Evolutionary conservation across 2,888 invertebrate species (phyloP), one percentile per base, ranked within the genome.

Genomic region (Apamea sordens): DNA sequence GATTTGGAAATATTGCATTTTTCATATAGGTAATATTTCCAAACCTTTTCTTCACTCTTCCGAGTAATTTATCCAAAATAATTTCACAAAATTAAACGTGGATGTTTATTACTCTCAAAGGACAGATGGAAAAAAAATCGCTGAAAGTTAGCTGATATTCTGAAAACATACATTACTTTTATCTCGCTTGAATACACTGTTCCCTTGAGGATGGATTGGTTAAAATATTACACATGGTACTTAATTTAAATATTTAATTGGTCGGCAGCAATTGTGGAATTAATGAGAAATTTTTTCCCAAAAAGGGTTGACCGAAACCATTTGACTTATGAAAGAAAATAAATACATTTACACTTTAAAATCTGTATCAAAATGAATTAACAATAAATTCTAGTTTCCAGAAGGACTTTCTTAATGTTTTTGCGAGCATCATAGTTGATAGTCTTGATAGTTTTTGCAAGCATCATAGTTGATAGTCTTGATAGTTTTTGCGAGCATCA

Each of bases 111-210:
- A 36, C 64, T 61, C 85, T 76, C 85, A 76, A 68, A 74, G 85
- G 85, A 72, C 70, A 61, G 69, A 74, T 86, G 64, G 13, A 73
- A 82, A 86, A 36, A 86, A 86, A 86, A 82, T 82, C 61, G 63
- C 59, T 79, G 73, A 85, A 79, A 83, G 86, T 83, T 79, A 79
- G 78, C 86, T 72, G 75, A 53, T 88, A 79, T 73, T 82, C 76
- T 73, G 83, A 88, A 88, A 86, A 78, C 88, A 86, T 59, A 80
- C 72, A 87, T 88, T 81, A 88, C 86, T 88, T 85, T 82, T 88
- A 88, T 88, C 88, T 86, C 86, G 72, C 68, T 70, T 85, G 64
- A 78, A 80, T 65, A 77, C 83, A 84, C 86, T 74, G 85, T 79
- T 28, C 85, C 85, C 85, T 82, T 81, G 86, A 86, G 88, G 71